Evolutionary conservation across 2,888 invertebrate species (phyloP).

Genomic region (Dynastes grantii): DNA sequence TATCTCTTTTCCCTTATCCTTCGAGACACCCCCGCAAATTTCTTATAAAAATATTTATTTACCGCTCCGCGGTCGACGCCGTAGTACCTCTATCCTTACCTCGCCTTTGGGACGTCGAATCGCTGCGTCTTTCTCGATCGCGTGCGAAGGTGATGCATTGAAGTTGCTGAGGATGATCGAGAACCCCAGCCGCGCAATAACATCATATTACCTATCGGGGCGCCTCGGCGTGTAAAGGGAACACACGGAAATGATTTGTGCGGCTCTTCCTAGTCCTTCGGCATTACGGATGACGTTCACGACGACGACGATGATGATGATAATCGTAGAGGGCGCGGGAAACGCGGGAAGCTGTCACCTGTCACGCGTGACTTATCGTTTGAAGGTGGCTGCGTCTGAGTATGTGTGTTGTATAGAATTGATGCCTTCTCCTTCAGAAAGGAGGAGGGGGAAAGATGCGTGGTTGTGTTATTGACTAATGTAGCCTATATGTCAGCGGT

Average conservation of each 20-base stretch:
- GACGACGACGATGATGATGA: conserved; percentile 19
- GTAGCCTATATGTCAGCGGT: conserved; percentile 45
- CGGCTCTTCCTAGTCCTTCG: conserved; percentile 61
- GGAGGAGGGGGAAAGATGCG: conserved; percentile 12
- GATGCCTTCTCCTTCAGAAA: not conserved
- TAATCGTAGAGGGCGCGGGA: conserved; percentile 6
- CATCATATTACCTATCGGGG: conserved; percentile 69
- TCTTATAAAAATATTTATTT: conserved; percentile 51
- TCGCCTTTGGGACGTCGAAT: not conserved
- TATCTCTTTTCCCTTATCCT: conserved; percentile 19
- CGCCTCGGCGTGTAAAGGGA: conserved; percentile 46
- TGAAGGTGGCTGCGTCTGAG: conserved; percentile 53
- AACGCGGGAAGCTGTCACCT: conserved; percentile 54
- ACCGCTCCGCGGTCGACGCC: conserved; percentile 22
- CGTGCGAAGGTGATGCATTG: conserved; percentile 47
- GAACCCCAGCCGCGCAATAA: conserved; percentile 69
- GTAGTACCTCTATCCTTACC: not conserved
- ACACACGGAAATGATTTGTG: conserved; percentile 66
- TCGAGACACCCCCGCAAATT: conserved; percentile 34
- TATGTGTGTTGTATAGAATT: not conserved
- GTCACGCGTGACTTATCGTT: conserved; percentile 55
- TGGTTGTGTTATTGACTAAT: conserved; percentile 52
- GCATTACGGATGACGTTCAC: conserved; percentile 62
- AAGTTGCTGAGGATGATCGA: conserved; percentile 67
- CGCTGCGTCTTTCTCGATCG: conserved; percentile 11